These are phyloP conservation scores for Pygocentrus nattereri DNA, from an alignment of 2,797 vertebrate species.

Conservation along the genomic window DNA sequence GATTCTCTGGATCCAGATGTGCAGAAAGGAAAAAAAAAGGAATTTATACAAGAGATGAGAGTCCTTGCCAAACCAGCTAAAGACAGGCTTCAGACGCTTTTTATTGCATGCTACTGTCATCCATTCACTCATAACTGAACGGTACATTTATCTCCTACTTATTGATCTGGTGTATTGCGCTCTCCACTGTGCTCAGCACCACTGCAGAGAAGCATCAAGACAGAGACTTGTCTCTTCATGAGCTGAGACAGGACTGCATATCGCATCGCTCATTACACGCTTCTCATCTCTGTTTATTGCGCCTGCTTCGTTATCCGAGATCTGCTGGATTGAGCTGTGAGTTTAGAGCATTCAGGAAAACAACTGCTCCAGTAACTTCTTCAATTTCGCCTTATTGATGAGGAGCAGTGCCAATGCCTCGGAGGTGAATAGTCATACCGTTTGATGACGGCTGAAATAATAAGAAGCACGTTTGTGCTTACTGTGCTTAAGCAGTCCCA, in stretches of 20 bases:
- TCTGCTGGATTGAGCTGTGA: neutral
- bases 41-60: constrained; percentile 12
- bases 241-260: neutral
- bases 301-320: neutral
- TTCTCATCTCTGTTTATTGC: constrained; percentile 3
- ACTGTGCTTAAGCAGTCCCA: neutral
- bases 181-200: neutral
- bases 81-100: constrained; percentile 4
- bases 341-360: neutral
- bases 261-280: neutral
- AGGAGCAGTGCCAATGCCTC: neutral
- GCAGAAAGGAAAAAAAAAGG: neutral
- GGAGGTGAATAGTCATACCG: neutral
- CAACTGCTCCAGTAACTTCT: neutral
- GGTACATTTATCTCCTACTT: neutral
- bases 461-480: constrained; percentile 8
- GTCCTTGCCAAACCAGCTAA: neutral
- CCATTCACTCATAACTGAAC: neutral
- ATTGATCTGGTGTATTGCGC: neutral
- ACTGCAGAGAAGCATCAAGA: neutral
- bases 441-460: neutral
- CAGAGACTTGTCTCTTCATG: neutral
- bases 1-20: constrained; percentile 17
- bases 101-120: constrained; percentile 14
- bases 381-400: neutral